These are phyloP conservation scores for Ichneumon xanthorius DNA, from an alignment of 2,888 invertebrate species.

Conservation along the genomic window DNA sequence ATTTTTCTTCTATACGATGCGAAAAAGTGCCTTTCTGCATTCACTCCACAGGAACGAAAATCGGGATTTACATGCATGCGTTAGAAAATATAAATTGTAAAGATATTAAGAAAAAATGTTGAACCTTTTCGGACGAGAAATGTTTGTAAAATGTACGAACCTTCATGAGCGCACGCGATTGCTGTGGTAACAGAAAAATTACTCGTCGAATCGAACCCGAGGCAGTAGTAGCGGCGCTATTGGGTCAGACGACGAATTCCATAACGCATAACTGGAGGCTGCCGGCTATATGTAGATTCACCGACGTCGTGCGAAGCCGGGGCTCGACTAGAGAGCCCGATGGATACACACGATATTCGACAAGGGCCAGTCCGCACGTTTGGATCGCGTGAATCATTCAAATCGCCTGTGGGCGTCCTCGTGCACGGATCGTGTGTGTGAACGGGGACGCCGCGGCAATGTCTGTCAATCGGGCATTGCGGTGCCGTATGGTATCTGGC, in stretches of 20 bases:
- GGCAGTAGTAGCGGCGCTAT: slow-evolving; percentile 42
- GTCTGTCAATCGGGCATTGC: slow-evolving; percentile 43
- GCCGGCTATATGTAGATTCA: background rate
- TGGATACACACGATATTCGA: slow-evolving; percentile 7
- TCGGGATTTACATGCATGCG: no score
- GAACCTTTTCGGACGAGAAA: background rate
- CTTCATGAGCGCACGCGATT: background rate
- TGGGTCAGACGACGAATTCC: slow-evolving; percentile 29
- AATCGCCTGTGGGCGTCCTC: slow-evolving; percentile 52
- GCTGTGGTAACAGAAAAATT: background rate
- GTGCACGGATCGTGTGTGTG: slow-evolving; percentile 43
- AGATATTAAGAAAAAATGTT: no score
- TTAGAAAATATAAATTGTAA: no score
- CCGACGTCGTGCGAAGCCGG: background rate
- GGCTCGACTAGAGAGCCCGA: background rate
- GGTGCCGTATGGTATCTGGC: slow-evolving; percentile 45
- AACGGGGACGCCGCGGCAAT: slow-evolving; percentile 44
- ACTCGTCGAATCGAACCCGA: background rate
- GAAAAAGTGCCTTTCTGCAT: no score
- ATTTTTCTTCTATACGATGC: no score
- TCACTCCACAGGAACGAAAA: no score
- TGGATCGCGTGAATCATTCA: slow-evolving; percentile 60
- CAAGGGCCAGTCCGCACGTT: slow-evolving; percentile 21
- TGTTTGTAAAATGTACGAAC: background rate
- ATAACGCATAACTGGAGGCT: background rate